Conservation (phyloP, 2,113 vertebrate species). For the Spilogale gracilis region DNA sequence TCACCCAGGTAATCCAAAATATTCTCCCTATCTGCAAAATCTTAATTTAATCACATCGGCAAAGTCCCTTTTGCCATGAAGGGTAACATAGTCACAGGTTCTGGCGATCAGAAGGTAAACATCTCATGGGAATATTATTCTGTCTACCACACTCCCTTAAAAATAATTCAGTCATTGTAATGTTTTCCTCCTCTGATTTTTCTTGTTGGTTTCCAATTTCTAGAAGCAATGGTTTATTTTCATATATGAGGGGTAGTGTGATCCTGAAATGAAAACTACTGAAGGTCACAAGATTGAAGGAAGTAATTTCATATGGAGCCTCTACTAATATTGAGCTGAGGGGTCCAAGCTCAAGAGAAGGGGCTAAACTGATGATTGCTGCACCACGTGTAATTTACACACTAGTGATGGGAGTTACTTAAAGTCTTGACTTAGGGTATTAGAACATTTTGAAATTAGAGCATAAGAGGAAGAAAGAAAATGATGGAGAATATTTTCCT, state of each 20-base stretch:
- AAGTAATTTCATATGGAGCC: not conserved
- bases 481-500: not conserved
- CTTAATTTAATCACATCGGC: not conserved
- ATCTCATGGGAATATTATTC: not conserved
- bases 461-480: not conserved
- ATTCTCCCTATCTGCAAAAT: not conserved
- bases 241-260: not conserved
- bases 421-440: not conserved
- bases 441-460: not conserved
- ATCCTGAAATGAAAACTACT: conserved; percentile 2
- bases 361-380: not conserved
- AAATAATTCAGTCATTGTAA: not conserved
- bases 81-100: not conserved
- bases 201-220: conserved; percentile 12
- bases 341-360: not conserved
- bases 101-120: not conserved
- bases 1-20: not conserved
- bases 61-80: not conserved
- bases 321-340: not conserved
- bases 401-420: not conserved
- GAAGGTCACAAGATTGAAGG: not conserved
- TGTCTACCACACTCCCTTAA: not conserved
- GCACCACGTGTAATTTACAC: not conserved
- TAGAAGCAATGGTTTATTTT: not conserved
- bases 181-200: not conserved